Evolutionary conservation across 2,797 vertebrate species (phyloP).

Genomic region (Cynodonichthys magdalenae): DNA sequence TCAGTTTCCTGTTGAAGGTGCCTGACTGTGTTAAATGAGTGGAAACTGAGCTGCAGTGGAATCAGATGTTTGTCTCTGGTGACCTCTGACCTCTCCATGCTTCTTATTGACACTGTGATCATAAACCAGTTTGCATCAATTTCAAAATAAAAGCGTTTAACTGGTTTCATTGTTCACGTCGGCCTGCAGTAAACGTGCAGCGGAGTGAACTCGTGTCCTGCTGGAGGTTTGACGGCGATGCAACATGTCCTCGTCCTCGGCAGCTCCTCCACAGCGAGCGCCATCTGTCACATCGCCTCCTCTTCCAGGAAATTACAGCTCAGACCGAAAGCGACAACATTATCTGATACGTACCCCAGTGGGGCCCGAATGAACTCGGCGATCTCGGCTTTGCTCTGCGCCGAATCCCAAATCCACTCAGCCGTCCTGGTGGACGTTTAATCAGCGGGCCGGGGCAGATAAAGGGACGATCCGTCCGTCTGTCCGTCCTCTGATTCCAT

Average conservation of each 20-base stretch:
- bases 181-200: background rate
- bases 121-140: background rate
- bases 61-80: background rate
- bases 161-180: no score
- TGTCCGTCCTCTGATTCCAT: conserved; percentile 17
- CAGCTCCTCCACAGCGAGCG: conserved; percentile 50
- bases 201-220: background rate
- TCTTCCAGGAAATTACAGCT: conserved; percentile 66
- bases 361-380: conserved; percentile 28
- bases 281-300: conserved; percentile 61
- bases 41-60: conserved; percentile 1
- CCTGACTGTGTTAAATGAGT: conserved; percentile 9
- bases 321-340: conserved; percentile 44
- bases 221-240: conserved; percentile 30
- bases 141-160: no score
- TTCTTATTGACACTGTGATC: background rate
- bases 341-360: conserved; percentile 47
- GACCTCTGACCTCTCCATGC: no score
- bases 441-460: conserved; percentile 23
- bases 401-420: conserved; percentile 47
- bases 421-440: conserved; percentile 32
- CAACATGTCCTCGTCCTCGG: conserved; percentile 42
- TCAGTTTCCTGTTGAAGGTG: conserved; percentile 37
- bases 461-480: conserved; percentile 15
- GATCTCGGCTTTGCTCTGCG: conserved; percentile 30